Evolutionary conservation across 2,888 invertebrate species (phyloP).

Genomic region (Sminthurides aquaticus): DNA sequence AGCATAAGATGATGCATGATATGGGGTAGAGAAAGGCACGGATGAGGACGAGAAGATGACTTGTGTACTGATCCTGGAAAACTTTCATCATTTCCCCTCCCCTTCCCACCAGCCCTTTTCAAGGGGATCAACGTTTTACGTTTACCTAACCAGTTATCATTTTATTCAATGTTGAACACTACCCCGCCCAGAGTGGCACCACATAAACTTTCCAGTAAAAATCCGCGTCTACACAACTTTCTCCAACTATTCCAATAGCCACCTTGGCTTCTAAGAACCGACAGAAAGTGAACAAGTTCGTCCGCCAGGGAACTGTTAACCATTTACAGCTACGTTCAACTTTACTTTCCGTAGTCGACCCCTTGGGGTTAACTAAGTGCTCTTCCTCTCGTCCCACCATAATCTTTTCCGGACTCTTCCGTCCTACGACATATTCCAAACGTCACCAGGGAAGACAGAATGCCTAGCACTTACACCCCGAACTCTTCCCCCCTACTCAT

Average conservation of each 20-base stretch:
- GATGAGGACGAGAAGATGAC: background rate
- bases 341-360: constrained; percentile 16
- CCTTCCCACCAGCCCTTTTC: background rate
- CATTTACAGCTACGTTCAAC: constrained; percentile 17
- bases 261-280: background rate
- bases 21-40: background rate
- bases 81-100: background rate
- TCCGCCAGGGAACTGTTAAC: constrained; percentile 14
- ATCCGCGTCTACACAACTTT: background rate
- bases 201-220: background rate
- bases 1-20: too few relatives aligned
- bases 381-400: constrained; percentile 4
- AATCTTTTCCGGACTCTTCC: background rate
- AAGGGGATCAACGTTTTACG: background rate
- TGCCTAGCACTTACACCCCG: background rate
- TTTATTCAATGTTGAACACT: background rate
- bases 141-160: background rate
- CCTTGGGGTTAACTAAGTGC: constrained; percentile 16
- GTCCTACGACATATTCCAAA: background rate
- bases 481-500: constrained; percentile 1
- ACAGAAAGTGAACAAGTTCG: constrained; percentile 16
- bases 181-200: background rate
- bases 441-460: background rate
- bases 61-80: background rate
- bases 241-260: background rate